Evolutionary conservation across 2,797 vertebrate genomes (phyloP), one percentile per base, ranked within the genome.

Genomic region (Heteromormyrus szaboi): DNA sequence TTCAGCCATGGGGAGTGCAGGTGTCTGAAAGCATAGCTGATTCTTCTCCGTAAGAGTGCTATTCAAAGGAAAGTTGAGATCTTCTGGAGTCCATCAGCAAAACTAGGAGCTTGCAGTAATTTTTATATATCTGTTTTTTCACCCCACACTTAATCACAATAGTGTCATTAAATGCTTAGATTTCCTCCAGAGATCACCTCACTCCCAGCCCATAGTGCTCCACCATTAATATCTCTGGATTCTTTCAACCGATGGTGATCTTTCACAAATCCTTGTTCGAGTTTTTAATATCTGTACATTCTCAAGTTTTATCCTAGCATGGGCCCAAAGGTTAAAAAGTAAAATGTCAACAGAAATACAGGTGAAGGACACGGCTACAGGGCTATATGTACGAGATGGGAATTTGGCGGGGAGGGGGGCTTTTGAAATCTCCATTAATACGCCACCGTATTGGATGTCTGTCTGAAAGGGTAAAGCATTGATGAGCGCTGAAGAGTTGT

Each of bases 401-500:
- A 14, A 4, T 33, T 5, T 76, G 29, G 8, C 11, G 33, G 33
- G 33, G 33, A 9, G 33, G 8, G 29, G 68, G 29, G 37, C 17
- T 87, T 37, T 25, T 33, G n/a, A 46, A 44, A 44, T 7, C 33
- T 9, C 33, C 76, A 46, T 85, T 85, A 88, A 91, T 87, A 90
- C 83, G 33, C 46, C 14, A 19, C 41, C 56, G 41, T 90, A 90
- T 85, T 53, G 54, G 81, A 65, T 76, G 87, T 85, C 37, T 90
- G 90, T 89, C 88, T 85, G 87, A 86, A 86, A 79, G 88, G 86
- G 86, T 89, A 89, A 89, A 59, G 5, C 62, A 62, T 4, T 79
- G 65, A 87, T 81, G 83, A 62, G 89, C 87, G 85, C 83, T 3
- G 46, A 7, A 68, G 83, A 89, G 72, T 41, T 44, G 85, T 81